Conservation (phyloP, 23 tunicate genomes). For the Corella eumyota region DNA sequence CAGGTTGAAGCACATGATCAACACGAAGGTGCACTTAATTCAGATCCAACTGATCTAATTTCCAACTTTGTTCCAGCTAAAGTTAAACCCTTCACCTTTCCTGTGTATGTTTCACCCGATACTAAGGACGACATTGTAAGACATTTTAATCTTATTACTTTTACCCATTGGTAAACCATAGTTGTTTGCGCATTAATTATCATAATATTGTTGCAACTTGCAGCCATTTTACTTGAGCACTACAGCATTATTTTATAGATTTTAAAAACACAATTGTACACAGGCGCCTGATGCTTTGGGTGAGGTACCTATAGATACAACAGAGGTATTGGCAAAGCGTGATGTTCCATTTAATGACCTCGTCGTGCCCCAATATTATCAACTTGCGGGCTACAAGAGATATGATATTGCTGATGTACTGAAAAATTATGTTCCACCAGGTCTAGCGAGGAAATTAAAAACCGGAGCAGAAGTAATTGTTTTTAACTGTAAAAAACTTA, state of each 20-base stretch:
- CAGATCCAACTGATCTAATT: not conserved
- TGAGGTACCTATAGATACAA: slow-evolving; percentile 27
- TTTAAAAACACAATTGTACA: too few relatives aligned
- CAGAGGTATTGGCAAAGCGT: slow-evolving; percentile 20
- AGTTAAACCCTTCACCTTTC: slow-evolving; percentile 71
- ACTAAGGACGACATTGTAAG: slow-evolving; percentile 63
- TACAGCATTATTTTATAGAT: not conserved
- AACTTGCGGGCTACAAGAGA: slow-evolving; percentile 41
- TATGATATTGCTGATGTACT: slow-evolving; percentile 37
- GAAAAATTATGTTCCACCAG: slow-evolving; percentile 53
- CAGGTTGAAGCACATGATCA: slow-evolving; percentile 46
- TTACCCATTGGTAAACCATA: not conserved
- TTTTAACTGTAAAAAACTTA: too few relatives aligned
- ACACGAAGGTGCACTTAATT: slow-evolving; percentile 2
- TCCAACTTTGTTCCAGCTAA: slow-evolving; percentile 22
- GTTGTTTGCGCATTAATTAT: not conserved
- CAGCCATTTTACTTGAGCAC: not conserved
- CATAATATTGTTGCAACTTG: not conserved
- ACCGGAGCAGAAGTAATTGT: slow-evolving; percentile 54
- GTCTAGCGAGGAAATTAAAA: slow-evolving; percentile 32
- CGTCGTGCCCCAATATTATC: slow-evolving; percentile 63
- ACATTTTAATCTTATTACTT: not conserved
- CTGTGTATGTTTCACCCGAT: slow-evolving; percentile 65
- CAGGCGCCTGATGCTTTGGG: slow-evolving; percentile 59
- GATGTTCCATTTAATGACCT: slow-evolving; percentile 48